Conservation (phyloP, 2,797 vertebrate genomes). For the Cyprinella venusta region DNA sequence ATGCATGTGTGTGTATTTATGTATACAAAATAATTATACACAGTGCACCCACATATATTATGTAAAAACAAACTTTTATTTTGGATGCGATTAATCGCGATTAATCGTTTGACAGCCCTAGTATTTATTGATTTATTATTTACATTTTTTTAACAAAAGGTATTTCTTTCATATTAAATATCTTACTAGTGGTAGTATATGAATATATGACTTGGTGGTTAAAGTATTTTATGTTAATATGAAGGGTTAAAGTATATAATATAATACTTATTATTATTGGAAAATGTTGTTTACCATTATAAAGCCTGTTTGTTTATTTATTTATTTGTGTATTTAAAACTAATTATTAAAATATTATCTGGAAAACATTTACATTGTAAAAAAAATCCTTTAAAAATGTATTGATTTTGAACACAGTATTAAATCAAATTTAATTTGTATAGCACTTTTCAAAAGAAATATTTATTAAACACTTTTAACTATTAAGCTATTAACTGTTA, state of each 20-base stretch:
- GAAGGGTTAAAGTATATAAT: background rate
- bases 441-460: background rate
- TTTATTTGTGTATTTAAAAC: background rate
- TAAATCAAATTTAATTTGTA: background rate
- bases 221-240: background rate
- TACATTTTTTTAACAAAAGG: too few species aligned
- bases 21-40: too few species aligned
- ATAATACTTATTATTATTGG: background rate
- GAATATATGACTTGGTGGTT: background rate
- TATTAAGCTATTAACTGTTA: background rate
- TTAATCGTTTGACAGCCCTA: too few species aligned
- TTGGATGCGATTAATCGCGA: too few species aligned
- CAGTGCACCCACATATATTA: too few species aligned
- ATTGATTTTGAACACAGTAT: background rate
- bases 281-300: background rate
- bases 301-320: background rate
- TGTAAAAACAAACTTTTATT: too few species aligned
- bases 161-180: too few species aligned
- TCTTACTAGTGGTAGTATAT: background rate
- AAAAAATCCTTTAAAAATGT: background rate
- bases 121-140: too few species aligned
- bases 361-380: background rate
- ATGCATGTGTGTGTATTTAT: too few species aligned
- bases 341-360: background rate
- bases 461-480: background rate